These are phyloP conservation scores for Drosophila dives DNA, from an alignment of 2,888 invertebrate genomes.

Conservation along the genomic window DNA sequence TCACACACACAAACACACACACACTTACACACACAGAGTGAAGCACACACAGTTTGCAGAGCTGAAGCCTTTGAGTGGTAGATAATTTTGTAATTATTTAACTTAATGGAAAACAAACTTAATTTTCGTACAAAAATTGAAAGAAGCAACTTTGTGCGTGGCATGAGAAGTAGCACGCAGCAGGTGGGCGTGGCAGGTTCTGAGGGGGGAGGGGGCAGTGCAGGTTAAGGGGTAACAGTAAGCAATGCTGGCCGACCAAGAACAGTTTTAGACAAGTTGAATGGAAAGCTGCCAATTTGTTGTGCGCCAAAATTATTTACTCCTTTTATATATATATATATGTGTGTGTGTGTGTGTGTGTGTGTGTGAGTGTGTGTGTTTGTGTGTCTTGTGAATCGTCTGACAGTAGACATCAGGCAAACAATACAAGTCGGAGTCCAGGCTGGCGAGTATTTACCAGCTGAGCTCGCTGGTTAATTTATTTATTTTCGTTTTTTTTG, in stretches of 20 bases:
- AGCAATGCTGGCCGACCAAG: slow-evolving; percentile 10
- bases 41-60: slow-evolving; percentile 3
- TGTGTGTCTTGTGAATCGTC: slow-evolving; percentile 28
- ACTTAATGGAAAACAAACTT: slow-evolving; percentile 81
- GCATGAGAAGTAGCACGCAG: slow-evolving; percentile 9
- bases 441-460: not conserved
- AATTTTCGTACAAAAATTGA: slow-evolving; percentile 70
- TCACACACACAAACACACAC: slow-evolving; percentile 8
- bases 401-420: slow-evolving; percentile 39
- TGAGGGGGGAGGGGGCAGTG: not conserved
- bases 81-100: slow-evolving; percentile 81
- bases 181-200: not conserved
- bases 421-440: slow-evolving; percentile 11
- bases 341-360: slow-evolving; percentile 17
- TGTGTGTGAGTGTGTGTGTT: not conserved
- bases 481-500: slow-evolving; percentile 59
- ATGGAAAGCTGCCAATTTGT: slow-evolving; percentile 70
- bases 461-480: slow-evolving; percentile 53
- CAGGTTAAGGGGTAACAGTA: slow-evolving; percentile 1
- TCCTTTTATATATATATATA: slow-evolving; percentile 1
- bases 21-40: slow-evolving; percentile 2
- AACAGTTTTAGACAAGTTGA: slow-evolving; percentile 62
- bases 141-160: slow-evolving; percentile 47
- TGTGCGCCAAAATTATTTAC: slow-evolving; percentile 54
- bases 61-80: slow-evolving; percentile 61